Conservation (phyloP, 2,888 invertebrate genomes). For the Cantharis lateralis region DNA sequence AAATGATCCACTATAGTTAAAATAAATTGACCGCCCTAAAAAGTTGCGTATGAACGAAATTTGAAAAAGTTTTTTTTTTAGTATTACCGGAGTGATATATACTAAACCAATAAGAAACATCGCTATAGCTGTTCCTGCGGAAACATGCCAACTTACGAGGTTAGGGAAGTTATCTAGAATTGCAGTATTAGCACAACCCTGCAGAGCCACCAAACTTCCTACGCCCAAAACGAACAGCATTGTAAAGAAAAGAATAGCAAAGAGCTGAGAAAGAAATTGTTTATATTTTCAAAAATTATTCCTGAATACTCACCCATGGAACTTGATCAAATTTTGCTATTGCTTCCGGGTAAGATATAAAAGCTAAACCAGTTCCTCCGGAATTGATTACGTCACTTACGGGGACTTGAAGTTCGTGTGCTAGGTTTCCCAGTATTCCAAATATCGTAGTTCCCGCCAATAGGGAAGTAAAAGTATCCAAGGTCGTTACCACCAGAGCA, state of each 20-base stretch:
- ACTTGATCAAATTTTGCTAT: conserved; percentile 73
- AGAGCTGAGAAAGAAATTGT: conserved; percentile 59
- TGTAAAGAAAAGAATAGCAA: conserved; percentile 78
- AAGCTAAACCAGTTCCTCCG: conserved; percentile 80
- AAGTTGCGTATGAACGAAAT: neutral
- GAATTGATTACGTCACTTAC: conserved; percentile 69
- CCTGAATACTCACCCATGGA: conserved; percentile 64
- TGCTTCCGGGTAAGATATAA: conserved; percentile 84
- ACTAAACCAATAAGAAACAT: conserved; percentile 71
- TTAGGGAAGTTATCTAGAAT: conserved; percentile 70
- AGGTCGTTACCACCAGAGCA: conserved; percentile 77
- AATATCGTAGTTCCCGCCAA: conserved; percentile 84
- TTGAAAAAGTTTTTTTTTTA: neutral
- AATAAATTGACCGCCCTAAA: conserved; percentile 66
- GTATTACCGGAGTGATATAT: conserved; percentile 74
- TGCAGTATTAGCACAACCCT: conserved; percentile 70
- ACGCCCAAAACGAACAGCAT: conserved; percentile 81
- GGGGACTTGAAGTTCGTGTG: conserved; percentile 66
- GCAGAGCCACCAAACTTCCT: conserved; percentile 75
- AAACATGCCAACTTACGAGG: conserved; percentile 64
- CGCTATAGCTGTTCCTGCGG: conserved; percentile 48
- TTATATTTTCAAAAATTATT: neutral
- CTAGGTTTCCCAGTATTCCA: conserved; percentile 81
- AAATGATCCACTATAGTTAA: conserved; percentile 64
- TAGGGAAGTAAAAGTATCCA: conserved; percentile 83